Base-by-base conservation (phyloP, 2,797 vertebrate genomes). In the Protonibea diacanthus region DNA sequence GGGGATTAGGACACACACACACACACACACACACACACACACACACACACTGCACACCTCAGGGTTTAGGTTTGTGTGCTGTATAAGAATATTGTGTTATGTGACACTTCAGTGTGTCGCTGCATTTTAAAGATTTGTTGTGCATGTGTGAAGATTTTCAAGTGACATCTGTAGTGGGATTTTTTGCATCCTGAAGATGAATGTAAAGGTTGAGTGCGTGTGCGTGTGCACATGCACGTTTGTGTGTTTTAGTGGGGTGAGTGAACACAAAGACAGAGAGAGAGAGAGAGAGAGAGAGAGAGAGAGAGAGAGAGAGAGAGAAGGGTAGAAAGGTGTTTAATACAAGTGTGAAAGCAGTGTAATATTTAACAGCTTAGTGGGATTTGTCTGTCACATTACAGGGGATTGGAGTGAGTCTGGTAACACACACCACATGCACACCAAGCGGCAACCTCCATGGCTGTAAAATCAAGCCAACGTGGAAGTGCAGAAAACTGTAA, bases 311-410 rank as follows among this genome's bases (percentile, higher is more conserved):
- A 3, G 61, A 51, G 55, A 3, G 44, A 9, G 25, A 59, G 20
- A 71, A 71, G 63, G 78, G 65, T 78, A 83, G 89, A 92, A 88
- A 92, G 85, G 81, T 91, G 89, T 93, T 90, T 91, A 90, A 91
- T 93, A 86, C 29, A 51, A 92, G 87, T 88, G 85, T 84, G 89
- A 91, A 86, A 85, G 84, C 86, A 89, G 89, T 89, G 87, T 89
- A 86, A 91, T 92, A 91, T 92, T 92, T 88, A 89, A 85, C 91
- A 88, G 92, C 92, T 93, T 92, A 91, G 90, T 78, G 84, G 88
- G 86, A 91, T 91, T 92, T 91, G 91, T 92, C 91, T 92, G 88
- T 81, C 92, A 89, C 91, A 88, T 92, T 92, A 91, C 83, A 81
- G 76, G 69, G 82, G 89, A 85, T 91, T 87, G 75, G 83, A 81